Percentiles rank a stretch among this genome's conserved stretches.
These are phyloP conservation scores for Enteromius trimaculatus DNA, from an alignment of 2,797 vertebrate genomes.

Conservation along the genomic window DNA sequence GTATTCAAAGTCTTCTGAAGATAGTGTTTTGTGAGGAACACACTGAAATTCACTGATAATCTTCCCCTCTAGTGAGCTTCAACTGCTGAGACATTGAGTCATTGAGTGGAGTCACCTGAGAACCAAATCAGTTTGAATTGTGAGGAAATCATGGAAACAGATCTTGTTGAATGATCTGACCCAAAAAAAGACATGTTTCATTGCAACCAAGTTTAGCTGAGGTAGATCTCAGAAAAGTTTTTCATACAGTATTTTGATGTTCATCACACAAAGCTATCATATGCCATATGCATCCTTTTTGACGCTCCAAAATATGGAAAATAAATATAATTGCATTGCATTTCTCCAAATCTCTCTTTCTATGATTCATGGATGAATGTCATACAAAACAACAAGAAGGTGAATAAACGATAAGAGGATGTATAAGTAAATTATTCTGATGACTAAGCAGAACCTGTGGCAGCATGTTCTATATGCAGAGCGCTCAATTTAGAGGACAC, in stretches of 20 bases:
- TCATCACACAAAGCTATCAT: not conserved
- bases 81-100: not conserved
- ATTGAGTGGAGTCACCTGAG: not conserved
- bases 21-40: not conserved
- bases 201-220: not conserved
- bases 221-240: not conserved
- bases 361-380: not conserved
- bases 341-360: not conserved
- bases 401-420: not conserved
- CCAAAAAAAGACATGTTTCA: not conserved
- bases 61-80: slow-evolving; percentile 16
- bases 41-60: not conserved
- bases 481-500: slow-evolving; percentile 48
- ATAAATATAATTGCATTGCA: not conserved
- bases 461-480: slow-evolving; percentile 8
- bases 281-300: not conserved
- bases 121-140: not conserved
- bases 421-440: not conserved
- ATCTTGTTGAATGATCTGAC: not conserved
- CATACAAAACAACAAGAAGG: not conserved
- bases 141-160: not conserved
- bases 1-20: not conserved
- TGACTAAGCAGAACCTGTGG: not conserved
- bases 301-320: not conserved
- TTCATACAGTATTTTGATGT: not conserved